Percentiles rank a stretch among this genome's conserved stretches.
Conservation (phyloP, 2,888 invertebrate genomes). For the Apeira syringaria region DNA sequence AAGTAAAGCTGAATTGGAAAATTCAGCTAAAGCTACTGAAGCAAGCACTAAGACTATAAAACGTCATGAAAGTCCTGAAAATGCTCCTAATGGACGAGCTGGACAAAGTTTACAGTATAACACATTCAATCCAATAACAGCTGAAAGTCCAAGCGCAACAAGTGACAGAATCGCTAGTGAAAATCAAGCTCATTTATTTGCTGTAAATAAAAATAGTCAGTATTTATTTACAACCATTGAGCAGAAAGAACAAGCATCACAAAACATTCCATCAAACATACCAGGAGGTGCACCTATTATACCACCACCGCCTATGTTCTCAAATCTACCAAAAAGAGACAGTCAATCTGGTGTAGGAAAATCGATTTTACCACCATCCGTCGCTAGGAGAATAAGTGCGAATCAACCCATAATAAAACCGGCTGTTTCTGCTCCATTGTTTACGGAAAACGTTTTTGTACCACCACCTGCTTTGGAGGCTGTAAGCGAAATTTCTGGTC, state of each 20-base stretch:
- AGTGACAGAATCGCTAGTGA: conserved; percentile 10
- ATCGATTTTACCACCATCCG: conserved; percentile 67
- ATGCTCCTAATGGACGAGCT: conserved; percentile 17
- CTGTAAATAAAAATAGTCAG: conserved; percentile 5
- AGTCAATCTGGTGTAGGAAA: conserved; percentile 45
- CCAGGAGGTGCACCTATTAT: conserved; percentile 43
- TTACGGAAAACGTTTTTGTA: conserved; percentile 57
- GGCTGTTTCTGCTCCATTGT: conserved; percentile 37
- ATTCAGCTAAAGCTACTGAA: conserved; percentile 2
- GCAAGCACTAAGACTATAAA: conserved; percentile 6
- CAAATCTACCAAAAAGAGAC: conserved; percentile 45
- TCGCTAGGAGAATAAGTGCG: conserved; percentile 64
- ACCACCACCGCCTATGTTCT: conserved; percentile 74
- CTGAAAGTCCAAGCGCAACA: conserved; percentile 1
- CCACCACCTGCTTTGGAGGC: conserved; percentile 40
- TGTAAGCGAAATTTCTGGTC: not conserved
- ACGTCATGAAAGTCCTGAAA: conserved; percentile 14
- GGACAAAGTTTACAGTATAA: conserved; percentile 25
- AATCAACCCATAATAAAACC: conserved; percentile 61
- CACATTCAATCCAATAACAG: conserved; percentile 31
- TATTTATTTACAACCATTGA: conserved; percentile 18
- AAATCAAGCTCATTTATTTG: conserved; percentile 23
- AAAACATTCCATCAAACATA: conserved; percentile 18
- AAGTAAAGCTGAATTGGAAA: conserved; percentile 1
- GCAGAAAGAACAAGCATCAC: conserved; percentile 16